Evolutionary conservation across 2,888 invertebrate species (phyloP).

Genomic region (Alitta virens): DNA sequence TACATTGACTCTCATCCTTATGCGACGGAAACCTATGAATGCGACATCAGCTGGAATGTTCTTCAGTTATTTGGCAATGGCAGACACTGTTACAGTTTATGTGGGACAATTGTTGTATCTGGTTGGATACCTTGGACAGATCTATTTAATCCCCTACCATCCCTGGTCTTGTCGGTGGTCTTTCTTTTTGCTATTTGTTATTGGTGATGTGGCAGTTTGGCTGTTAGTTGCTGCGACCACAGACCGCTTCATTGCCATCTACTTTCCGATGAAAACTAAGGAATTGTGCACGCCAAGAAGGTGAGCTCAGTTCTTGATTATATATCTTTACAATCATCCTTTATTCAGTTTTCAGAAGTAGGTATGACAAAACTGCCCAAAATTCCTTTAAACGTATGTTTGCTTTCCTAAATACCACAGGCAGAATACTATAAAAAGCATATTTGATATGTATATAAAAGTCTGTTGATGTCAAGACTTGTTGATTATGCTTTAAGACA

Average conservation of each 20-base stretch:
- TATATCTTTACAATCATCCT: too few species aligned
- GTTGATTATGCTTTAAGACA: too few species aligned
- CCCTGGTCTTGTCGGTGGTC: constrained; percentile 6
- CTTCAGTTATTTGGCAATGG: constrained; percentile 10
- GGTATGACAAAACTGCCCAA: too few species aligned
- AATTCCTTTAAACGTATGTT: too few species aligned
- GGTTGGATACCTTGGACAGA: neutral
- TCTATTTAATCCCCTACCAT: constrained; percentile 3
- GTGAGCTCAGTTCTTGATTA: too few species aligned
- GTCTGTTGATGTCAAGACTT: too few species aligned
- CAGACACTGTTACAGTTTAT: constrained; percentile 13
- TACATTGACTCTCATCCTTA: constrained; percentile 9
- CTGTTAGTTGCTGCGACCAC: constrained; percentile 11
- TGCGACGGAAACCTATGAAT: constrained; percentile 8
- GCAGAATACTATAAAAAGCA: too few species aligned
- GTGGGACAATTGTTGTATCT: constrained; percentile 3
- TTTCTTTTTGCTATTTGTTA: constrained; percentile 9
- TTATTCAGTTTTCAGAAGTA: too few species aligned
- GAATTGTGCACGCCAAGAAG: constrained; percentile 9
- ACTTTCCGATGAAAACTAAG: constrained; percentile 13
- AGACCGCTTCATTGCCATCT: constrained; percentile 17
- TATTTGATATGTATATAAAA: too few species aligned
- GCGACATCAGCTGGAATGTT: constrained; percentile 9
- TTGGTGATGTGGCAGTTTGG: constrained; percentile 17
- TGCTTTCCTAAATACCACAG: too few species aligned